Evolutionary conservation across 2,113 vertebrate genomes (phyloP).

Genomic region (Muntiacus muntjak): DNA sequence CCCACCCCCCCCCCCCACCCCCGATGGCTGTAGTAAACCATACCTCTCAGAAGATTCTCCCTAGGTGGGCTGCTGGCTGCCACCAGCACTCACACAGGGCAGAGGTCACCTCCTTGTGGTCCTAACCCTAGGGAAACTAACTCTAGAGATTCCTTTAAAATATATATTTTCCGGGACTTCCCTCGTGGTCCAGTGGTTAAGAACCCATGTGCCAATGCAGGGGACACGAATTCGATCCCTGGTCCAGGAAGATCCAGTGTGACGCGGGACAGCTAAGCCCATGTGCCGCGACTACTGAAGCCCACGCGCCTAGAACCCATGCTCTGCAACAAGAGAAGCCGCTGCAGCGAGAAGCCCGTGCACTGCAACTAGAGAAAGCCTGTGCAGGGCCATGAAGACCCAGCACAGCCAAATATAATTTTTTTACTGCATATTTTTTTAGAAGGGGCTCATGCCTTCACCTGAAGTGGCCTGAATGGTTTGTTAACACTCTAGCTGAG

Average conservation of each 20-base stretch:
- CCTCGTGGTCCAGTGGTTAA: background rate
- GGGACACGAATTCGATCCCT: background rate
- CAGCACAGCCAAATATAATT: background rate
- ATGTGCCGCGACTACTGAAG: background rate
- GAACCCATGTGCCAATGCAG: background rate
- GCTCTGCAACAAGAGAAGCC: background rate
- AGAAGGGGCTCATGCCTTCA: background rate
- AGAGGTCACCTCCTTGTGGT: background rate
- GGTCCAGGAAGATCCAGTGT: background rate
- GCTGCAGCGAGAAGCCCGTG: background rate
- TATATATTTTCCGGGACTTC: background rate
- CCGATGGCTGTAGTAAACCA: background rate
- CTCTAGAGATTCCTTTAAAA: background rate
- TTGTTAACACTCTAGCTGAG: background rate
- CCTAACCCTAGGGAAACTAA: background rate
- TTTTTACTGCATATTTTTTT: background rate
- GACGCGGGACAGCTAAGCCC: background rate
- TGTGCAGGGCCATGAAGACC: background rate
- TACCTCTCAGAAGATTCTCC: background rate
- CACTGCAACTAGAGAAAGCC: background rate
- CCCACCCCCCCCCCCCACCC: background rate
- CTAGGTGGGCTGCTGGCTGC: background rate
- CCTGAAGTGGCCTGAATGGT: background rate
- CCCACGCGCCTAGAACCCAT: accelerated
- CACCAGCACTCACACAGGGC: background rate